Percentiles rank a stretch among this genome's conserved stretches.
These are phyloP conservation scores for Calypte anna DNA, from an alignment of 2,113 vertebrate species.

Conservation along the genomic window DNA sequence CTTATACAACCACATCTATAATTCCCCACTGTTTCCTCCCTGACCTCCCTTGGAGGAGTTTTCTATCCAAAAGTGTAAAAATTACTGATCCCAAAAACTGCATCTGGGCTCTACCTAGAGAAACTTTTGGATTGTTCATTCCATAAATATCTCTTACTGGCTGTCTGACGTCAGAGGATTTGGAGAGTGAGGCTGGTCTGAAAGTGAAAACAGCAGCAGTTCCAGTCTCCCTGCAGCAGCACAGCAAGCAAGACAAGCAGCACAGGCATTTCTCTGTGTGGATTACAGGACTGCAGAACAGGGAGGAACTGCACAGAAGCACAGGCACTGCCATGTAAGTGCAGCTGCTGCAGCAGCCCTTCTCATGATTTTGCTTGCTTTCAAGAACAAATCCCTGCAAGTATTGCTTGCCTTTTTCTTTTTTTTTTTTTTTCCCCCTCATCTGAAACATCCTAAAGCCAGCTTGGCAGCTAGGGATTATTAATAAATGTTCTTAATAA, in stretches of 20 bases:
- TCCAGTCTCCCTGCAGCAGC: slow-evolving; percentile 10
- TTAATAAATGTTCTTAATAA: not conserved
- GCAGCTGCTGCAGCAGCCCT: slow-evolving; percentile 8
- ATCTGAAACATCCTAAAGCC: not conserved
- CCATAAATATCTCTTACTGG: slow-evolving; percentile 75
- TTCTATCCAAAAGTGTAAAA: slow-evolving; percentile 56
- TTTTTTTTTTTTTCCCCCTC: not conserved
- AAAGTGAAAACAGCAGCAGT: slow-evolving; percentile 70
- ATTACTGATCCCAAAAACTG: slow-evolving; percentile 30
- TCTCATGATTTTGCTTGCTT: not conserved
- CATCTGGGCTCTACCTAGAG: slow-evolving; percentile 66
- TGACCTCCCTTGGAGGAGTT: not conserved
- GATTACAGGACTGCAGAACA: slow-evolving; percentile 53
- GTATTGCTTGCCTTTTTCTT: not conserved
- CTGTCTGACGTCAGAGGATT: slow-evolving; percentile 77
- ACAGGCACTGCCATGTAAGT: slow-evolving; percentile 55
- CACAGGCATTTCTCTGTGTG: slow-evolving; percentile 30
- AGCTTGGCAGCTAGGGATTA: not conserved
- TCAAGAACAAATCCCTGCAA: not conserved
- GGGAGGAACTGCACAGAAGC: not conserved
- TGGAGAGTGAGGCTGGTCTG: slow-evolving; percentile 60
- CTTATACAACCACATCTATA: slow-evolving; percentile 23
- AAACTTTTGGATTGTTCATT: slow-evolving; percentile 61
- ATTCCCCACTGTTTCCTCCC: slow-evolving; percentile 1
- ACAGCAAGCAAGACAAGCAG: slow-evolving; percentile 14